phyloP scores from a whole-genome alignment of 2,888 invertebrate species.

The Galerucella calmariensis region DNA sequence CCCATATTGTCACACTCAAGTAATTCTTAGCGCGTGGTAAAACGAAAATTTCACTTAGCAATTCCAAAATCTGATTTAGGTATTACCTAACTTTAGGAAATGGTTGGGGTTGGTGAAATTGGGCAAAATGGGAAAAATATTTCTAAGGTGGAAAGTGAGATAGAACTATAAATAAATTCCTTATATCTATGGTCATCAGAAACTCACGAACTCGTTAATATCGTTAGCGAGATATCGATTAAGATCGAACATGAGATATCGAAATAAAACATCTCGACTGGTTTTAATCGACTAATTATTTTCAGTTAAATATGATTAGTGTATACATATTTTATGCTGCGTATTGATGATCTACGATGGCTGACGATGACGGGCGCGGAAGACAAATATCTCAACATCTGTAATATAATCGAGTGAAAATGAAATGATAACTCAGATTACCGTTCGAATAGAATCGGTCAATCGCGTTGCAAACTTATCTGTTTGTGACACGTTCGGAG shows the following conservation, averaged over 20 bases:
- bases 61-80: no score
- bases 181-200: background rate
- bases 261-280: background rate
- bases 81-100: no score
- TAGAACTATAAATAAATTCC: background rate
- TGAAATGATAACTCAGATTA: slow-evolving; percentile 7
- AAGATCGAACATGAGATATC: background rate
- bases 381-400: background rate
- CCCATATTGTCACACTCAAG: no score
- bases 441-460: slow-evolving; percentile 6
- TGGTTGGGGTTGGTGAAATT: no score
- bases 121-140: no score
- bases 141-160: background rate
- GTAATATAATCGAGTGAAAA: slow-evolving; percentile 8
- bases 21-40: no score
- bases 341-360: background rate
- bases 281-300: background rate
- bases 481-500: slow-evolving; percentile 7
- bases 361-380: background rate
- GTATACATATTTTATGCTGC: slow-evolving; percentile 1
- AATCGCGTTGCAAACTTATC: background rate
- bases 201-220: background rate
- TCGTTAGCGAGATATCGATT: background rate
- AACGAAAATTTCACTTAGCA: no score
- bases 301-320: background rate